Conservation (phyloP, 2,888 invertebrate species). For the Patella depressa region DNA sequence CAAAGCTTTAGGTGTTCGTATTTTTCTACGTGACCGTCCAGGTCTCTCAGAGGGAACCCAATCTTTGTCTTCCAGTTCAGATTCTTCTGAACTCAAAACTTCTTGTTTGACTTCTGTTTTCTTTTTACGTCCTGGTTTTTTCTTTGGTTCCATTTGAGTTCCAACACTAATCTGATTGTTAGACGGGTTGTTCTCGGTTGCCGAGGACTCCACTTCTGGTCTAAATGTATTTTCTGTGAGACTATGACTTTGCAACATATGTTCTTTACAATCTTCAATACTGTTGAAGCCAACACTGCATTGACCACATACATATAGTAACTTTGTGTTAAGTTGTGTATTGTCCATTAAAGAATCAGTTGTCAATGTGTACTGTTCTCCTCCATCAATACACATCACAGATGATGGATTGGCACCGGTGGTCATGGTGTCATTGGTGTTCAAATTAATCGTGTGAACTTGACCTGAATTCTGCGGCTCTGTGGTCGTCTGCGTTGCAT, state of each 20-base stretch:
- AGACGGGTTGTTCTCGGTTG: neutral
- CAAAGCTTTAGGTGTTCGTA: constrained; percentile 54
- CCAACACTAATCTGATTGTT: constrained; percentile 55
- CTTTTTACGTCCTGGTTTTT: constrained; percentile 53
- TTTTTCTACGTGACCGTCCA: constrained; percentile 47
- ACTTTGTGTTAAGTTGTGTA: constrained; percentile 41
- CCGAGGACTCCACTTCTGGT: constrained; percentile 17
- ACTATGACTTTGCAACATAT: constrained; percentile 66
- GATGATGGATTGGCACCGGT: constrained; percentile 3
- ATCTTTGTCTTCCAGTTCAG: constrained; percentile 38
- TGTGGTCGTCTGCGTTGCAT: neutral
- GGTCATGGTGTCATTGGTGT: constrained; percentile 19
- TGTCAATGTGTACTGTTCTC: neutral
- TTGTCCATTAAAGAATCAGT: neutral
- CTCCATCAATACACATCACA: neutral
- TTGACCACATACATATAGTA: constrained; percentile 69
- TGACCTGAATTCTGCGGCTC: neutral
- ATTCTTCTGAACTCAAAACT: constrained; percentile 20
- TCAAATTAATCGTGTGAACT: constrained; percentile 14
- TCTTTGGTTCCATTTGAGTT: constrained; percentile 56
- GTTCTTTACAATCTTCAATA: constrained; percentile 67
- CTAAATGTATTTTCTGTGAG: constrained; percentile 27
- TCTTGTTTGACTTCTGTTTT: constrained; percentile 42
- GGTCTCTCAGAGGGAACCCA: constrained; percentile 39
- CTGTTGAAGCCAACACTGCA: constrained; percentile 67